A percentile compares a stretch with the other conserved stretches of the same genome.
Evolutionary conservation across 1,140 invertebrate genomes (phyloP).

Genomic region (Solenopsis invicta): DNA sequence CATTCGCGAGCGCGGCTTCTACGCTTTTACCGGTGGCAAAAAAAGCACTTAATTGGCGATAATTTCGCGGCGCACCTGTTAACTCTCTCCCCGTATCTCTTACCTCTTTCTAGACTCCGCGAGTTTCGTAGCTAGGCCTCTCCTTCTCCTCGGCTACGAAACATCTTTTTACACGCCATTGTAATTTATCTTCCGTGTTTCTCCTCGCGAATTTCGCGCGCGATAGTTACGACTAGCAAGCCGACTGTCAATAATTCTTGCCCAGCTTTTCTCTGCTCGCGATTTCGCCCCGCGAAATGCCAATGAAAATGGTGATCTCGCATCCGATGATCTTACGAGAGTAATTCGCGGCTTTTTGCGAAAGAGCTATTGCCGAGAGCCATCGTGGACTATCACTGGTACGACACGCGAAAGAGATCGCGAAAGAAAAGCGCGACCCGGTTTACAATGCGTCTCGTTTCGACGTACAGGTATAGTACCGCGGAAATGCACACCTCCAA

Average conservation of each 20-base stretch:
- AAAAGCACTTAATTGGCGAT: conserved; percentile 60
- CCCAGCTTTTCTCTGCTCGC: neutral
- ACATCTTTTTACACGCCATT: conserved; percentile 8
- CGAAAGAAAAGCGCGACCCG: conserved; percentile 22
- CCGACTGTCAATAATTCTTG: neutral
- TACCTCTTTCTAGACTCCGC: neutral
- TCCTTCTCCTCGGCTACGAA: neutral
- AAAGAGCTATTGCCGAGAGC: neutral
- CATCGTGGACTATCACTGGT: neutral
- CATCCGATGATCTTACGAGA: neutral
- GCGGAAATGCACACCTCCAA: neutral
- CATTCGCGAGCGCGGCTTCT: conserved; percentile 21
- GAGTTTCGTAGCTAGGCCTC: neutral
- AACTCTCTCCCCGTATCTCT: conserved; percentile 36
- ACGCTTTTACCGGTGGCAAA: conserved; percentile 35
- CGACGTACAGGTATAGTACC: conserved; percentile 10
- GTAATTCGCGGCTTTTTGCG: conserved; percentile 22
- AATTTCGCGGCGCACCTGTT: conserved; percentile 46
- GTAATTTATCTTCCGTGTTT: conserved; percentile 7
- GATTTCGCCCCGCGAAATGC: neutral
- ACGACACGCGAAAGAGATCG: neutral
- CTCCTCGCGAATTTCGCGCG: neutral
- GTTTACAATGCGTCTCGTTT: conserved; percentile 41
- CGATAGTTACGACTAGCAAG: neutral
- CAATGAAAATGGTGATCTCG: conserved; percentile 17